A percentile compares a stretch with the other conserved stretches of the same genome.
Conservation (phyloP, 1,140 invertebrate genomes). For the Andrena cerasifolii region DNA sequence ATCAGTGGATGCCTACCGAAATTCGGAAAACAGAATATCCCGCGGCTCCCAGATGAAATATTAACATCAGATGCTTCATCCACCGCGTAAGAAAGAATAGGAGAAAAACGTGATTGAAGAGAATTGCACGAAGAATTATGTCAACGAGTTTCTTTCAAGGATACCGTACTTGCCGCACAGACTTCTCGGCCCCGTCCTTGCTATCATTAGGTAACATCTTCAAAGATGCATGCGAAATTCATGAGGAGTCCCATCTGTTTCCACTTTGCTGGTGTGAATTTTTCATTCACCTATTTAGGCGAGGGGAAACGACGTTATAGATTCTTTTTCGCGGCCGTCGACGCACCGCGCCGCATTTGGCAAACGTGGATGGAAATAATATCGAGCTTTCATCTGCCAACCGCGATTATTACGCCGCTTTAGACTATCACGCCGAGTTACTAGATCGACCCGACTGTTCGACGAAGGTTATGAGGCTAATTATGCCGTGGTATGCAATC, state of each 20-base stretch:
- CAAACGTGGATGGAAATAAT: conserved; percentile 10
- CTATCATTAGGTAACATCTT: conserved; percentile 9
- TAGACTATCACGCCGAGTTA: background rate
- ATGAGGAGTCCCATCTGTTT: conserved; percentile 6
- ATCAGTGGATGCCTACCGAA: no score
- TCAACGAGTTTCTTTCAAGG: conserved; percentile 3
- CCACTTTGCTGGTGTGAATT: background rate
- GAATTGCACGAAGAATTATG: conserved; percentile 11
- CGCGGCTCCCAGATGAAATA: no score
- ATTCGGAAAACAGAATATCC: no score
- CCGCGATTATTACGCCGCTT: conserved; percentile 4
- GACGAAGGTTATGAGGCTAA: conserved; percentile 65
- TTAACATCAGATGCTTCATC: no score
- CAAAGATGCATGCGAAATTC: conserved; percentile 18
- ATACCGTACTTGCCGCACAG: no score
- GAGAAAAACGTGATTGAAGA: no score
- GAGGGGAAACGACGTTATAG: background rate
- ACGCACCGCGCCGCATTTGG: background rate
- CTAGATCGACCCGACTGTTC: conserved; percentile 26
- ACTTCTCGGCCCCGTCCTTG: background rate
- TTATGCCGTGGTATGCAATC: conserved; percentile 55
- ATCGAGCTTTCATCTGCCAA: background rate
- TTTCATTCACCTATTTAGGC: background rate
- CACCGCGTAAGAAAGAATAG: no score
- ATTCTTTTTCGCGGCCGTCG: no score